Evolutionary conservation across 2,113 vertebrate genomes (phyloP).

Genomic region (Dasyprocta punctata): DNA sequence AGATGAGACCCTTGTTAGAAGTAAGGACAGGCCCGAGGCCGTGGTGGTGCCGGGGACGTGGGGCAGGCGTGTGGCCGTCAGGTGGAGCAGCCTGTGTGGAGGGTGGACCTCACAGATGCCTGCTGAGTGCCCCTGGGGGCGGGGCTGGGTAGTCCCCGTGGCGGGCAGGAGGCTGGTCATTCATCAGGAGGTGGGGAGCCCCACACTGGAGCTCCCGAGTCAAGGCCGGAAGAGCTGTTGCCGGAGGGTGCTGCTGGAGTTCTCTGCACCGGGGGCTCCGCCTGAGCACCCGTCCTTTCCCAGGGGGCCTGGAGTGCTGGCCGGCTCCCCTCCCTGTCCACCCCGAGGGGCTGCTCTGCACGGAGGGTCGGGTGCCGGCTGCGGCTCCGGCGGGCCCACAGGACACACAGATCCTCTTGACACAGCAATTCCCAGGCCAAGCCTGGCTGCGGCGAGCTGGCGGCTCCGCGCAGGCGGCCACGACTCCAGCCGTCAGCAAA

Average conservation of each 20-base stretch:
- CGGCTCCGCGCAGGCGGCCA: not conserved
- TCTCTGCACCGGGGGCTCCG: not conserved
- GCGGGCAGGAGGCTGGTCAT: rapidly evolving
- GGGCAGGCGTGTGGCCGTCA: not conserved
- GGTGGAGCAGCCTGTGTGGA: not conserved
- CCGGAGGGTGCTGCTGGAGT: rapidly evolving
- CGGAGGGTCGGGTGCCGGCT: rapidly evolving
- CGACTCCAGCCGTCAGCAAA: not conserved
- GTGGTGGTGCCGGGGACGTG: not conserved
- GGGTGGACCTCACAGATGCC: rapidly evolving
- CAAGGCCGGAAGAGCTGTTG: not conserved
- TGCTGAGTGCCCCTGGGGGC: not conserved
- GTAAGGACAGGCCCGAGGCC: not conserved
- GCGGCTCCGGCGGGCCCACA: not conserved
- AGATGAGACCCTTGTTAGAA: not conserved
- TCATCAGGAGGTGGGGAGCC: rapidly evolving
- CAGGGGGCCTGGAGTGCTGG: not conserved
- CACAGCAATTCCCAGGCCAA: not conserved
- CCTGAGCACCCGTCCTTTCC: not conserved
- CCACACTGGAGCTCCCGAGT: rapidly evolving
- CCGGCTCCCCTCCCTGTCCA: rapidly evolving
- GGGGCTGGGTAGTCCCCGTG: not conserved
- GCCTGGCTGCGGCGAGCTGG: rapidly evolving
- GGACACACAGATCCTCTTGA: not conserved
- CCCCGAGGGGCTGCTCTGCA: rapidly evolving